Base-by-base conservation (phyloP, 2,113 vertebrate species). In the Gymnobelideus leadbeateri region DNA sequence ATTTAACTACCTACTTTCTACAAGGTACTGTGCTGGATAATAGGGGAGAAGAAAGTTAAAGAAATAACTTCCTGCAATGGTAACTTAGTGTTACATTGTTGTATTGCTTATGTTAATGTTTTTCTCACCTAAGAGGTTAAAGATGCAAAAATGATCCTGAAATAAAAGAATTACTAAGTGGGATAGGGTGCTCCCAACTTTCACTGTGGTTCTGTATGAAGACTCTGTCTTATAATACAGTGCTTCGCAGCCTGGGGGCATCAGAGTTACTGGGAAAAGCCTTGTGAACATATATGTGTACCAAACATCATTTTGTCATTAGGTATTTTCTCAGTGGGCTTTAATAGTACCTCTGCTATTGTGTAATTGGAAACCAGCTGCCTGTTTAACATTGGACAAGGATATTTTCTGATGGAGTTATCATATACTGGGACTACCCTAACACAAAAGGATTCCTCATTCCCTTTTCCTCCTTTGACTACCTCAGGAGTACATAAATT, bases 61-160 rank as follows among this genome's bases (percentile, higher is more conserved):
- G 84, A 91, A 24, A 61, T n/a, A 49, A 92, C 0, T 89, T 92
- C 51, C 94, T 31, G 14, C 31, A 91, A 43, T 52, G n/a, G 28
- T 91, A 50, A 68, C 77, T 92, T 90, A 49, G 11, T 52, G 90
- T 94, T 84, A 16, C 91, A 43, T 55, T 51, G 3, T 91, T 61
- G 89, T 55, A 77, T 25, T 8, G 55, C 84, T 31, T 94, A 46
- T 95, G 89, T 68, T 93, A 94, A 92, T 93, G 19, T 37, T 47
- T 47, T 21, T 91, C 47, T 77, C 77, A 68, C 94, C 28, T 28
- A 92, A 92, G 55, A 93, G 21, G 43, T 46, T 93, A 91, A 54
- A 25, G 89, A 53, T 91, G 49, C 57, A 89, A 93, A 52, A 90
- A 89, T 89, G 51, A 84, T 43, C 7, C 43, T 92, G 26, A 89